Base-by-base conservation (phyloP, 2,888 invertebrate species). In the Melipona bicolor region DNA sequence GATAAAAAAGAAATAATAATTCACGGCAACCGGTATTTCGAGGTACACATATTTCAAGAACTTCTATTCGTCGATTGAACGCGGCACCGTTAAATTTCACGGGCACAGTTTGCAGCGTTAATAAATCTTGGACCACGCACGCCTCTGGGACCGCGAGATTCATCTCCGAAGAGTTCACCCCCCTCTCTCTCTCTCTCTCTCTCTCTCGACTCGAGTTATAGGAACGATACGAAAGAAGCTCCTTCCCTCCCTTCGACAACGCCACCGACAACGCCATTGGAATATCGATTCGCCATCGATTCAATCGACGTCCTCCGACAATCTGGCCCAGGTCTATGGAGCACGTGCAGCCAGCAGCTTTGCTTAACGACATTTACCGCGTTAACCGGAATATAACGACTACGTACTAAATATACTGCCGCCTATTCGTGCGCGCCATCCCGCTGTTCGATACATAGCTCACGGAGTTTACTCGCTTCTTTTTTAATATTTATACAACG, bases 331-430 rank as follows among this genome's bases (percentile, higher is more conserved):
- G 36, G 50, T 21, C n/a, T n/a, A 56, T 5, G 56, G 36, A 77
- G 77, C 32, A 61, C 80, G 80, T 78, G 62, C 70, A 69, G 15
- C 61, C 36, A 71, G 49, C 11, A 49, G 65, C 67, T 52, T 75
- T 56, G 71, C 78, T 65, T 89, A 89, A 89, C 89, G 72, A 85
- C 85, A 81, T 83, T 87, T 70, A 73, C 79, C 70, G 36, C 82
- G 83, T 85, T 89, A 87, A 89, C 84, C 85, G 70, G 81, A 81
- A 75, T 80, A 83, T 88, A 87, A 89, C 89, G 81, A 83, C 87
- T 74, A 36, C 36, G 36, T 36, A 75, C 81, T 87, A 88, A 88
- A 89, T 84, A 83, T 80, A 84, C 77, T 79, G 62, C 69, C 77
- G 52, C 67, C 67, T 72, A 62, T 77, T 27, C 75, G 78, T 36